phyloP scores from a whole-genome alignment of 1,140 invertebrate species.

The Apis laboriosa region DNA sequence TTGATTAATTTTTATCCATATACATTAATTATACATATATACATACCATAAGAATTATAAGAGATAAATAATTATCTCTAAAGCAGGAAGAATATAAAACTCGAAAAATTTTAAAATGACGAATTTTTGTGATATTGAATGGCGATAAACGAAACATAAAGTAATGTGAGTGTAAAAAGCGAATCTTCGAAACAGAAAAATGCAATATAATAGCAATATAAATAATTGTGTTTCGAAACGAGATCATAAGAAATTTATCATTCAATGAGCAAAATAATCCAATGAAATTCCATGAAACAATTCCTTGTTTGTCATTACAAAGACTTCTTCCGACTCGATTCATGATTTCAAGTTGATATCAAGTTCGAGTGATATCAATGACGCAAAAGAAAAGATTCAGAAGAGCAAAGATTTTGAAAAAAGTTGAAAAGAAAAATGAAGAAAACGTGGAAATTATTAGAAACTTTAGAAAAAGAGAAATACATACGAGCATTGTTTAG shows the following conservation, averaged over 20 bases:
- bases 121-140: no score
- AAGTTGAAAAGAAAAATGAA: not conserved
- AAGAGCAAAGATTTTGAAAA: not conserved
- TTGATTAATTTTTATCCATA: no score
- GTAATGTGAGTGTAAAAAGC: no score
- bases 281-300: constrained; percentile 24
- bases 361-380: not conserved
- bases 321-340: not conserved
- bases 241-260: constrained; percentile 15
- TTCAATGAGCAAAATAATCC: constrained; percentile 24
- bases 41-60: no score
- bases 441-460: not conserved
- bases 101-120: no score
- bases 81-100: no score
- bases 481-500: not conserved
- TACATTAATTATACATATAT: no score
- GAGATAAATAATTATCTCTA: no score
- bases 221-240: constrained; percentile 37
- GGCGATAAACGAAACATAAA: no score
- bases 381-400: not conserved
- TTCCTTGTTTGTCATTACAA: constrained; percentile 11
- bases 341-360: not conserved
- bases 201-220: constrained; percentile 42
- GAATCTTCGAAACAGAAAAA: constrained; percentile 27
- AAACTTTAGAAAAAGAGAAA: not conserved